phyloP scores from a whole-genome alignment of 2,113 vertebrate species.

The Ivindomyrus marchei region DNA sequence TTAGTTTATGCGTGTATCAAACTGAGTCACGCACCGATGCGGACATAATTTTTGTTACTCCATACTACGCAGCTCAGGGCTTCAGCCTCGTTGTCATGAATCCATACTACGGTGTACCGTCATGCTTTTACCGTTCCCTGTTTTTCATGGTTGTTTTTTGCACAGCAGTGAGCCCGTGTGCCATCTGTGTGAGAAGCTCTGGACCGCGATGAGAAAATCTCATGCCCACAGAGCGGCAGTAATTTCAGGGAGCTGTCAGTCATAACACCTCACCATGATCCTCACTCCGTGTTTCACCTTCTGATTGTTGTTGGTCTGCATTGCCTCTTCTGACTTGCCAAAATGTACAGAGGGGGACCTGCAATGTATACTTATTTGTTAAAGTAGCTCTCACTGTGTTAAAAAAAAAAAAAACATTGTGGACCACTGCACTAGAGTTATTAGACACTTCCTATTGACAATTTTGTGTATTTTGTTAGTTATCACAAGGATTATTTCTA shows the following conservation, averaged over 20 bases:
- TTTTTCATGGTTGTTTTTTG: not conserved
- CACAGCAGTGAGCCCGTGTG: not conserved
- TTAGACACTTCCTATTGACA: not conserved
- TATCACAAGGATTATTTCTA: not conserved
- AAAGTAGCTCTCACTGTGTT: not conserved
- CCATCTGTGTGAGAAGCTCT: not conserved
- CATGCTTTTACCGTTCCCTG: not conserved
- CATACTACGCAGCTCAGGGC: not conserved
- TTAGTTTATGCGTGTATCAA: not conserved
- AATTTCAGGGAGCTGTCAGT: conserved; percentile 2
- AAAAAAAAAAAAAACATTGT: not conserved
- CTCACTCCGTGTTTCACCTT: not conserved
- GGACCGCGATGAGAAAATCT: not conserved
- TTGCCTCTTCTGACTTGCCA: not conserved
- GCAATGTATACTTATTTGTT: not conserved
- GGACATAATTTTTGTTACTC: not conserved
- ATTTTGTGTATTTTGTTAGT: not conserved
- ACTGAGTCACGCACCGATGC: not conserved
- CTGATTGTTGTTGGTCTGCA: not conserved
- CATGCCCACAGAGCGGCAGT: not conserved
- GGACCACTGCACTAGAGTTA: not conserved
- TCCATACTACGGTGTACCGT: not conserved
- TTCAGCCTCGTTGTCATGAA: not conserved
- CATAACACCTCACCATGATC: not conserved
- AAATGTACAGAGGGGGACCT: not conserved